These are phyloP conservation scores for Serranus cabrilla DNA, from an alignment of 2,797 vertebrate species.

Conservation along the genomic window DNA sequence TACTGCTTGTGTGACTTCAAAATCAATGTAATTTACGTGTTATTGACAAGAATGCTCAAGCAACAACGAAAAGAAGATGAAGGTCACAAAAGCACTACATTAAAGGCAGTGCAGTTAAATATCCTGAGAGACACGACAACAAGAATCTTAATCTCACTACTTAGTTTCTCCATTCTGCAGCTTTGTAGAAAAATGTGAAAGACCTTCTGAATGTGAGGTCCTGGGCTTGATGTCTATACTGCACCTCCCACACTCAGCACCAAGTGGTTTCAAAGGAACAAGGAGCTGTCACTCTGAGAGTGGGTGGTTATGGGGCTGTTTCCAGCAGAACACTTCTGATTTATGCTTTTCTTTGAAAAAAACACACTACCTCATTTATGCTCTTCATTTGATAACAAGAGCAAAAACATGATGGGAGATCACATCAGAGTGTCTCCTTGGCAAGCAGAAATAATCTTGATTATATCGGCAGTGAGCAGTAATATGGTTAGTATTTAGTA, in stretches of 20 bases:
- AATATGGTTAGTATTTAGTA: not conserved
- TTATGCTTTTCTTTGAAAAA: constrained; percentile 1
- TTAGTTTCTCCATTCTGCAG: not conserved
- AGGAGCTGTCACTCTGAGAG: constrained; percentile 54
- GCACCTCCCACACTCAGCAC: constrained; percentile 51
- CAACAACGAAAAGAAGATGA: not conserved
- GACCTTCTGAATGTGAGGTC: constrained; percentile 16
- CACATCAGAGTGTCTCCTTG: not conserved
- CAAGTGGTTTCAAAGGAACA: constrained; percentile 46
- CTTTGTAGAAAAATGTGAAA: constrained; percentile 10
- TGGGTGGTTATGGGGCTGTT: constrained; percentile 49
- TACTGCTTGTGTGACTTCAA: constrained; percentile 1
- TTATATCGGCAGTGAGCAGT: constrained; percentile 7
- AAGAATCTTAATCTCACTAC: not conserved
- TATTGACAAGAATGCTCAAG: constrained; percentile 15
- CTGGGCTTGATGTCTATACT: constrained; percentile 33
- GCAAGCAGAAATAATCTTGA: constrained; percentile 12
- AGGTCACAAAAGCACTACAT: not conserved
- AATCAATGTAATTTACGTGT: constrained; percentile 8
- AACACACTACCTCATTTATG: not conserved
- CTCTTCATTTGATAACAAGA: not conserved
- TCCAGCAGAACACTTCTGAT: constrained; percentile 39
- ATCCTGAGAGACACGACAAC: not conserved
- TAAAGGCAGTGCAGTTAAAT: not conserved
- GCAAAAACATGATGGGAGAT: constrained; percentile 7